Evolutionary conservation across 2,797 vertebrate species (phyloP).

Genomic region (Pseudochromis fuscus): DNA sequence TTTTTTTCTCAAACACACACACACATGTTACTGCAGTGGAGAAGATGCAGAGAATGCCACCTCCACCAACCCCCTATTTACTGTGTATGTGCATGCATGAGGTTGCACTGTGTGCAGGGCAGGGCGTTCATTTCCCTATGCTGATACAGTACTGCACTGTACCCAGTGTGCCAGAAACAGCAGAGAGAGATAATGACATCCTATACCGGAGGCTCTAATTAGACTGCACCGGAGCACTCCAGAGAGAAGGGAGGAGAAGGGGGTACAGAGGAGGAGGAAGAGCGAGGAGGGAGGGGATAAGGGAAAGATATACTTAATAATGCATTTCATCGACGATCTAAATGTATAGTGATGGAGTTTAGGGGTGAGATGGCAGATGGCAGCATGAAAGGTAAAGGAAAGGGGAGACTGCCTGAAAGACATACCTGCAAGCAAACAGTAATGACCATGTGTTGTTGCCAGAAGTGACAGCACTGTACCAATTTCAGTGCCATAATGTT

Average conservation of each 20-base stretch:
- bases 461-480: constrained; percentile 70
- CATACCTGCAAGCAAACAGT: constrained; percentile 56
- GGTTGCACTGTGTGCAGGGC: constrained; percentile 31
- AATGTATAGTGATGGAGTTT: constrained; percentile 61
- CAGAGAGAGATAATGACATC: constrained; percentile 79
- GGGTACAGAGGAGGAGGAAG: constrained; percentile 41
- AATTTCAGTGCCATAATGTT: constrained; percentile 43
- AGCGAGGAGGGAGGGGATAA: constrained; percentile 36
- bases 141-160: constrained; percentile 76
- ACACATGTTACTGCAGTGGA: constrained; percentile 31
- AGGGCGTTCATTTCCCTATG: constrained; percentile 63
- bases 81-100: constrained; percentile 36
- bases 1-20: constrained; percentile 20
- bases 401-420: constrained; percentile 15
- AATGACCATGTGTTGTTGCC: constrained; percentile 62
- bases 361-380: constrained; percentile 38
- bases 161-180: constrained; percentile 74
- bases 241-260: constrained; percentile 56
- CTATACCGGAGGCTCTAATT: constrained; percentile 84
- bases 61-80: not conserved
- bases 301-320: constrained; percentile 67
- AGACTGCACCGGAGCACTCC: constrained; percentile 77
- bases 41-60: constrained; percentile 23
- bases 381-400: constrained; percentile 11
- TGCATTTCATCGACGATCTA: constrained; percentile 57